Conservation (phyloP, 2,113 vertebrate species). For the Trichomycterus rosablanca region DNA sequence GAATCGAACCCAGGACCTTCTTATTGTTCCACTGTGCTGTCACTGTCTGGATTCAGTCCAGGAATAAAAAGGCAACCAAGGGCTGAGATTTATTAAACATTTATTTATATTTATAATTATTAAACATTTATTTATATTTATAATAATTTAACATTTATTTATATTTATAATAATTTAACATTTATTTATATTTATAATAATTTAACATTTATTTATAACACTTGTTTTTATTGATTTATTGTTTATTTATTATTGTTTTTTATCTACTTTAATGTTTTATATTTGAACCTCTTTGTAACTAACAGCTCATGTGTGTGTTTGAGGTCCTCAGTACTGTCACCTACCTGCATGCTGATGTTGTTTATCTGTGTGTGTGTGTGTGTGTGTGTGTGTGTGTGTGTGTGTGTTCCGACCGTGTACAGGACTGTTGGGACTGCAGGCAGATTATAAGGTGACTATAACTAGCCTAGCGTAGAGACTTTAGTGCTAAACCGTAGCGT, state of each 20-base stretch:
- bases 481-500: constrained; percentile 74
- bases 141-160: not conserved
- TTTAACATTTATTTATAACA: too few relatives aligned
- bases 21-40: too few relatives aligned
- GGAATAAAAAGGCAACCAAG: too few relatives aligned
- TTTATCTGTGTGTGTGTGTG: constrained; percentile 52
- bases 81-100: too few relatives aligned
- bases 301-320: constrained; percentile 13
- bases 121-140: not conserved
- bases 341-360: constrained; percentile 63
- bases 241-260: not conserved
- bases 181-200: not conserved
- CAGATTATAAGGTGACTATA: constrained; percentile 78
- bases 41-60: too few relatives aligned
- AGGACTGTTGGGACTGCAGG: constrained; percentile 73
- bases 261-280: not conserved
- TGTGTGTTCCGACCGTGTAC: constrained; percentile 69
- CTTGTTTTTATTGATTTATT: not conserved
- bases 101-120: not conserved
- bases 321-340: too few relatives aligned
- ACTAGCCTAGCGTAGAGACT: constrained; percentile 71
- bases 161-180: not conserved
- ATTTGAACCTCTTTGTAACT: too few relatives aligned
- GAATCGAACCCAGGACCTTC: too few relatives aligned
- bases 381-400: constrained; percentile 69